Evolutionary conservation across 2,113 vertebrate species (phyloP).

Genomic region (Microcebus griseorufus): DNA sequence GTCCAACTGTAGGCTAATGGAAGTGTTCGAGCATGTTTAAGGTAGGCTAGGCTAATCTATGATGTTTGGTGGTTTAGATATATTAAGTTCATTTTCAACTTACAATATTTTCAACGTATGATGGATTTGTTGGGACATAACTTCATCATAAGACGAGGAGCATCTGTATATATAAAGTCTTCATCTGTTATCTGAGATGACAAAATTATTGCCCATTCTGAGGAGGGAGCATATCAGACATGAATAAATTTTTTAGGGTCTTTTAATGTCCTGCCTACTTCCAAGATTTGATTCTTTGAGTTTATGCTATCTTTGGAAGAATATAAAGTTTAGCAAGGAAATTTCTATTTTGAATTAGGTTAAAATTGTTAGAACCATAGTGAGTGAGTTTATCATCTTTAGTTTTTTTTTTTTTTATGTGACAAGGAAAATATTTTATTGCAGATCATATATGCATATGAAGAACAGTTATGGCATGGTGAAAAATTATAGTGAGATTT

Average conservation of each 20-base stretch:
- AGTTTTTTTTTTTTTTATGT: not conserved
- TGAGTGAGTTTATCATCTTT: not conserved
- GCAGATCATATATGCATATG: not conserved
- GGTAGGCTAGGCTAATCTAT: not conserved
- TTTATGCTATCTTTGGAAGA: constrained; percentile 17
- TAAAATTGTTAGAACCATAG: not conserved
- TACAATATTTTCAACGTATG: not conserved
- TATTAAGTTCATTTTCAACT: not conserved
- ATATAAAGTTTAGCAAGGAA: not conserved
- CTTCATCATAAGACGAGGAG: not conserved
- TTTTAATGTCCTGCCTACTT: not conserved
- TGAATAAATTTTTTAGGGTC: not conserved
- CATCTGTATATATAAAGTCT: not conserved
- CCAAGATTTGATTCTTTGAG: not conserved
- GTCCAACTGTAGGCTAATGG: not conserved
- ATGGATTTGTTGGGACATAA: not conserved
- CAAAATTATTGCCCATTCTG: not conserved
- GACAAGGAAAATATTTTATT: not conserved
- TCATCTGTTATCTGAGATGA: not conserved
- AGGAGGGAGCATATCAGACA: not conserved
- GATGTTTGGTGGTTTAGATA: not conserved
- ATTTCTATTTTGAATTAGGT: not conserved
- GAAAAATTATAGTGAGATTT: not conserved
- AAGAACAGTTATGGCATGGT: not conserved
- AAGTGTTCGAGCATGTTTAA: not conserved